phyloP scores from a whole-genome alignment of 1,140 invertebrate genomes.

The Drosophila hydei region DNA sequence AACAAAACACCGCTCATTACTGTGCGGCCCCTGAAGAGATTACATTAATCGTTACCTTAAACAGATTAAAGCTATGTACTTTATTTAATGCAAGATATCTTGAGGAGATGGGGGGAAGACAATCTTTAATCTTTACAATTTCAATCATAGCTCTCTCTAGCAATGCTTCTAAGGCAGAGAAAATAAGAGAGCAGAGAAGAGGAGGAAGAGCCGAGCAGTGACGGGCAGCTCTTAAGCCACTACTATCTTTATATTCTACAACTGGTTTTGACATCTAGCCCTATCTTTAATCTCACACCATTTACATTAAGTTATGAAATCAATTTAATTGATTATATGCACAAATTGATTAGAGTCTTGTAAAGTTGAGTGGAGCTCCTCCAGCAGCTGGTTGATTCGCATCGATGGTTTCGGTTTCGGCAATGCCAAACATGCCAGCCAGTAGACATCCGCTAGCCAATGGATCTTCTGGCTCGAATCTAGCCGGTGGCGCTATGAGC shows the following conservation, averaged over 20 bases:
- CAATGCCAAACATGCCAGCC: conserved; percentile 90
- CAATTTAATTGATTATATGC: background rate
- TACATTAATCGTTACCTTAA: conserved; percentile 74
- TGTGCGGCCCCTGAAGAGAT: conserved; percentile 60
- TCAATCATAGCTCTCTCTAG: too few relatives aligned
- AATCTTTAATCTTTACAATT: too few relatives aligned
- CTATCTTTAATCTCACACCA: too few relatives aligned
- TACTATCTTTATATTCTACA: too few relatives aligned
- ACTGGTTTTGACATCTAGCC: too few relatives aligned
- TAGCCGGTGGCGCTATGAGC: conserved; percentile 87
- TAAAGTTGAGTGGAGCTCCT: conserved; percentile 19
- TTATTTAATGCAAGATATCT: conserved; percentile 8
- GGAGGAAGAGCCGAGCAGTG: too few relatives aligned
- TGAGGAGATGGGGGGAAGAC: too few relatives aligned
- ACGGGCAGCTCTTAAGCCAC: too few relatives aligned
- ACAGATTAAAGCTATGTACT: background rate
- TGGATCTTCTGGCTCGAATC: conserved; percentile 84
- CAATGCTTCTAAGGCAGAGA: too few relatives aligned
- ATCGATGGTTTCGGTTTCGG: conserved; percentile 85
- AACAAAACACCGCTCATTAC: conserved; percentile 16
- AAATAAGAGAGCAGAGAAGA: too few relatives aligned
- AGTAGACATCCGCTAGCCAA: conserved; percentile 86
- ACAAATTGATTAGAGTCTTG: conserved; percentile 14
- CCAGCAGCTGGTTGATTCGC: background rate
- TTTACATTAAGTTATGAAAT: background rate